Base-by-base conservation (phyloP, 2,888 invertebrate genomes). In the Neria commutata region DNA sequence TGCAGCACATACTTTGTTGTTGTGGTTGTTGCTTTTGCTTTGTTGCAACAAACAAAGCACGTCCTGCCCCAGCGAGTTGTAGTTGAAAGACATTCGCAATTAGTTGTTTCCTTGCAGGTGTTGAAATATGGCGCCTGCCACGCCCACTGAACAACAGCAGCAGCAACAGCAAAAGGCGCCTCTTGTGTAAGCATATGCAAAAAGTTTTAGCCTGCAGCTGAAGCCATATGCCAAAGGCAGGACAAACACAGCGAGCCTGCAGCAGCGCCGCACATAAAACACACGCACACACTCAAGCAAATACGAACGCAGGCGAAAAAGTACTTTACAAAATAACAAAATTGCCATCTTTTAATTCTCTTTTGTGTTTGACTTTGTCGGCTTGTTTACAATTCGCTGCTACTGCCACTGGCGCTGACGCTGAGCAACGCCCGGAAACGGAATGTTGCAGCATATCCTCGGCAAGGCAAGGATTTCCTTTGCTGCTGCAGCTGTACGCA, bases 1-100 rank as follows among this genome's bases (percentile, higher is more conserved):
- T n/a, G n/a, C n/a, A n/a, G n/a, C n/a, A n/a, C n/a, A n/a, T n/a
- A n/a, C n/a, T n/a, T n/a, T n/a, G n/a, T n/a, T n/a, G n/a, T n/a
- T n/a, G n/a, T n/a, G n/a, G n/a, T n/a, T n/a, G n/a, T n/a, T n/a
- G n/a, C n/a, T n/a, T n/a, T n/a, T n/a, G n/a, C n/a, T n/a, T n/a
- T n/a, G n/a, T n/a, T n/a, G n/a, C n/a, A n/a, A n/a, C n/a, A 10
- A 37, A 37, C 3, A 5, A 37, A 5, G 16, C 16, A 17, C 19
- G 1, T 40, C 16, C 5, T 5, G 6, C 16, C 16, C 4, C n/a
- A 11, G 5, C 19, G 40, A 40, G 19, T 17, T 19, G 19, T 17
- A 40, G 46, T 16, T 26, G 25, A 19, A 21, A 53, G 45, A 45
- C 45, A 29, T 53, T 53, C 17, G 45, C 53, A 53, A 53, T 53